Base-by-base conservation (phyloP, 1,140 invertebrate species). In the Goniozus legneri region DNA sequence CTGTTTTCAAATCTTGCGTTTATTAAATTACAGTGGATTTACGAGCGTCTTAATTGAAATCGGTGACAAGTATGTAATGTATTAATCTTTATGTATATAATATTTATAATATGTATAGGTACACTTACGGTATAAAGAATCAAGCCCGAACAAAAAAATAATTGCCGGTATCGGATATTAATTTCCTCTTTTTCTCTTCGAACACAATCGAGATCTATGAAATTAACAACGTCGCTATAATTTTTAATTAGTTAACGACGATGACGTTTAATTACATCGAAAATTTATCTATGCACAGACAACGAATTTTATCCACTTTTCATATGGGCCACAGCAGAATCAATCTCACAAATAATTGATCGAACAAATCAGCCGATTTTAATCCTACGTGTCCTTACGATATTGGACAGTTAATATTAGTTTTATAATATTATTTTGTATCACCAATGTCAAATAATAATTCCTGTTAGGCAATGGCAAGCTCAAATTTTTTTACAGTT, bases 1-100 rank as follows among this genome's bases (percentile, higher is more conserved):
- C n/a, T n/a, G n/a, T n/a, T n/a, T n/a, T n/a, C n/a, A n/a, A n/a
- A 8, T 33, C 32, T 8, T 33, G 7, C 13, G 13, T 14, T n/a
- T 33, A 33, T 33, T 4, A 8, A 33, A 8, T 33, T 4, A n/a
- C 4, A 33, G 32, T 19, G 43, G 24, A 49, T 53, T 56, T 50
- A 42, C 35, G 47, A 49, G 32, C 53, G 38, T 52, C 34, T 40
- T 38, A 36, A 49, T 48, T 59, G 54, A 59, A 61, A 59, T 59
- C 41, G 14, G 46, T 62, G 60, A 53, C 33, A 50, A 50, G 34
- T 27, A 32, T 56, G 21, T 32, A 30, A 16, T 36, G 12, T 37
- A 15, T 15, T 14, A 27, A 32, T 44, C 7, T 45, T 45, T 35
- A 8, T 27, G 8, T 3, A 19, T 22, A 24, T 42, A 22, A 27